phyloP scores from a whole-genome alignment of 2,113 vertebrate species.

The Oreochromis tanganicae region DNA sequence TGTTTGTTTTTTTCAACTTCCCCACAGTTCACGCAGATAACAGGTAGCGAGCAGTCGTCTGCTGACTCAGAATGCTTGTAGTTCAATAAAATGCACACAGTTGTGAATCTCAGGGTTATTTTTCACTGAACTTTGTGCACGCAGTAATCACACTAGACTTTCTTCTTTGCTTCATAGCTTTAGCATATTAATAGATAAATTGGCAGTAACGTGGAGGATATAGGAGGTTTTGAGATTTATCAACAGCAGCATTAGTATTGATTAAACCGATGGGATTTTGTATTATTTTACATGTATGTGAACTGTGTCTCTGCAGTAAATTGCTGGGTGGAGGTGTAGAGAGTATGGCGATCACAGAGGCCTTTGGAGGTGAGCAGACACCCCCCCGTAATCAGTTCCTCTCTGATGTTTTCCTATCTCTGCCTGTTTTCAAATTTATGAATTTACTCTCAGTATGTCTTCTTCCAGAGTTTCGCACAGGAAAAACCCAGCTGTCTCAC shows the following conservation, averaged over 20 bases:
- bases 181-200: neutral
- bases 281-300: neutral
- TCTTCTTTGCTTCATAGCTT: neutral
- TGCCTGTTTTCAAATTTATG: neutral
- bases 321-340: constrained; percentile 94
- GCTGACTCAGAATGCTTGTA: neutral
- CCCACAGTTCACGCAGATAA: neutral
- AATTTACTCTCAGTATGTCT: neutral
- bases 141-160: neutral
- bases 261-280: neutral
- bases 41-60: neutral
- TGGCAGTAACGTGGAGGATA: neutral
- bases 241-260: neutral
- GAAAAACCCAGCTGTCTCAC: constrained; percentile 96
- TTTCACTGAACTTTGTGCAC: neutral
- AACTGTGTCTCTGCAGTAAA: constrained; percentile 76
- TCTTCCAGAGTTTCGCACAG: constrained; percentile 91
- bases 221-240: neutral
- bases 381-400: neutral
- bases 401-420: neutral
- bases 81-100: neutral
- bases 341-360: constrained; percentile 99
- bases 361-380: constrained; percentile 86
- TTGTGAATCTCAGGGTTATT: neutral
- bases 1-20: neutral